Conservation (phyloP, 2,113 vertebrate genomes). For the Arizona elegans region DNA sequence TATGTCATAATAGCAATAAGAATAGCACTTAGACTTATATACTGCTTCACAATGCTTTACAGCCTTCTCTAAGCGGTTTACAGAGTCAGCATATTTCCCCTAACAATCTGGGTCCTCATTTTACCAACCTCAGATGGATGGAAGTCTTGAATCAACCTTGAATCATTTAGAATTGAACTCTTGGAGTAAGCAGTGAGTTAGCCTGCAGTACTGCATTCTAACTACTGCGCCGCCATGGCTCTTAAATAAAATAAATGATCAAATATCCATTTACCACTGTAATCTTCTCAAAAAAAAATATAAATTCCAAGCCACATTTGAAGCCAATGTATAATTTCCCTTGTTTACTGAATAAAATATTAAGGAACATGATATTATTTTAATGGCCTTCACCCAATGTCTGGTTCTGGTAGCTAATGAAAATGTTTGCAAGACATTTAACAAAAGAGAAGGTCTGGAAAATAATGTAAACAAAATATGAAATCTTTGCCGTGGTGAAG, state of each 20-base stretch:
- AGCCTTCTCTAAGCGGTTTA: no score
- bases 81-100: no score
- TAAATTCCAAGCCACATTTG: slow-evolving; percentile 41
- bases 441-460: slow-evolving; percentile 4
- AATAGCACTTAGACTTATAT: no score
- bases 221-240: no score
- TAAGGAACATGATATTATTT: slow-evolving; percentile 21
- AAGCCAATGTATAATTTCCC: slow-evolving; percentile 41
- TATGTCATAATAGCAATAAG: not conserved
- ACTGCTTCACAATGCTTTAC: no score
- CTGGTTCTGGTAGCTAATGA: not conserved
- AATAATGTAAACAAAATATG: not conserved
- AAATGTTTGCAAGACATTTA: slow-evolving; percentile 14
- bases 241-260: not conserved
- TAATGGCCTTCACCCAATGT: slow-evolving; percentile 20
- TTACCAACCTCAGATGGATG: no score
- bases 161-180: no score
- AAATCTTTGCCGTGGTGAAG: not conserved
- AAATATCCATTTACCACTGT: not conserved
- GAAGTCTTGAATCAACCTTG: no score
- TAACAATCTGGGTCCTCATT: no score
- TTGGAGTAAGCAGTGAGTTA: no score
- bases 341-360: slow-evolving; percentile 39
- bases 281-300: not conserved
- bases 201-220: no score